Base-by-base conservation (phyloP, 1,140 invertebrate species). In the Trinorchestia longiramus region DNA sequence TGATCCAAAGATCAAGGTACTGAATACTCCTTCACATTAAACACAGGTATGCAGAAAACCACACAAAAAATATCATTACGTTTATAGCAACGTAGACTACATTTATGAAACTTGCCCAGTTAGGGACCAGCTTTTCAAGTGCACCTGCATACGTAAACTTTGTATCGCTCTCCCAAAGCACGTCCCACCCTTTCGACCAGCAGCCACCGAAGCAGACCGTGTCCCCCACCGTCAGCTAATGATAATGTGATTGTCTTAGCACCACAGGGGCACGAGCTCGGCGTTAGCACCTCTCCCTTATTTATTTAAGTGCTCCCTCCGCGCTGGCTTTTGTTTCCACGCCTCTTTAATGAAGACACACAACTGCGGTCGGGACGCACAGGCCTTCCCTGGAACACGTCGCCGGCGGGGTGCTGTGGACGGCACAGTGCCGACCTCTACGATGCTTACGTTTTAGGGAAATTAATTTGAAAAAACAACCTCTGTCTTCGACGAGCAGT, bases 201-300 rank as follows among this genome's bases (percentile, higher is more conserved):
- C 62, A 77, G 62, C 62, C 47, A 53, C 8, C 36, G 87, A 40
- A 17, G 36, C 88, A 90, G 62, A 77, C 15, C 36, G 88, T 42
- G 90, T 11, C 92, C 40, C 92, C 92, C 92, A 43, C 88, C 43
- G 44, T 23, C 92, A 28, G 19, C 92, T 94, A 94, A 94, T 94
- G 92, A 45, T 94, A 94, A 94, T 94, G 92, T 47, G 92, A 94
- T 94, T 94, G 92, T 94, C 92, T 94, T 47, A 94, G 44, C 92
- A 94, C 92, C 19, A 47, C 92, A 94, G 92, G 92, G 92, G 92
- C 41, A 43, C 92, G 92, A 40, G 43, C 43, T 8, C 92, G 92
- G 44, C 92, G 92, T 94, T 45, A 45, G 43, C 92, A 94, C 92
- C 92, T 94, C 44, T 43, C 92, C 43, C 92, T 94, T 94, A 94